A percentile compares a stretch with the other conserved stretches of the same genome.
phyloP scores from a whole-genome alignment of 1,140 invertebrate genomes.

The Drosophila pallidifrons region DNA sequence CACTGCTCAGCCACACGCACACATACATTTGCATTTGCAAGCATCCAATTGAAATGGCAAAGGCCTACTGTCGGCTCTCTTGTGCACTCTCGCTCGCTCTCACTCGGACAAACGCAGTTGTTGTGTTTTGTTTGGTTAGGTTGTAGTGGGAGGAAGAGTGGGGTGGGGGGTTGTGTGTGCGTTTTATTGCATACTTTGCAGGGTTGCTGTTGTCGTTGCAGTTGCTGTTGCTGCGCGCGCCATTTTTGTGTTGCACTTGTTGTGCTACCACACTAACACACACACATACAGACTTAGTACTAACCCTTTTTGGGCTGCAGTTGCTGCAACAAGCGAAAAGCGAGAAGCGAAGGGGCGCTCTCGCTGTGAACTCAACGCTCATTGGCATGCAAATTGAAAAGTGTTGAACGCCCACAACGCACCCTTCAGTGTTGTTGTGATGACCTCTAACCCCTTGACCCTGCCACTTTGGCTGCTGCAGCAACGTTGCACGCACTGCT shows the following conservation, averaged over 20 bases:
- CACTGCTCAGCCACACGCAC: constrained; percentile 13
- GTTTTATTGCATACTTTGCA: constrained; percentile 54
- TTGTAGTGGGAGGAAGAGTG: too few species aligned
- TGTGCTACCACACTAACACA: constrained; percentile 17
- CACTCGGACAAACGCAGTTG: constrained; percentile 16
- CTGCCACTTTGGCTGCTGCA: constrained; percentile 6
- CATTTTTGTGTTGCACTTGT: constrained; percentile 52
- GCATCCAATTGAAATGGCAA: not conserved
- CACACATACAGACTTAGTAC: not conserved
- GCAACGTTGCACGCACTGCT: constrained; percentile 6
- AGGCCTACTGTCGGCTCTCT: constrained; percentile 18
- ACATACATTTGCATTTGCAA: constrained; percentile 21
- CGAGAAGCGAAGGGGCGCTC: not conserved
- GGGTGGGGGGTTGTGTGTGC: not conserved
- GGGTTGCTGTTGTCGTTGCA: constrained; percentile 37
- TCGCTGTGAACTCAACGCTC: not conserved
- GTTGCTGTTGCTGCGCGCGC: constrained; percentile 48
- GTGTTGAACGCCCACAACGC: not conserved
- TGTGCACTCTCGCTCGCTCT: constrained; percentile 6
- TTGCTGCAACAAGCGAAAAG: constrained; percentile 4
- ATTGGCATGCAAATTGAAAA: not conserved
- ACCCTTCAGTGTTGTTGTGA: not conserved
- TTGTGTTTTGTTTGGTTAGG: too few species aligned
- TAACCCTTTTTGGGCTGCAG: constrained; percentile 32
- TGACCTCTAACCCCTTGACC: not conserved